These are phyloP conservation scores for Arvicola amphibius DNA, from an alignment of 2,797 vertebrate genomes.

Conservation along the genomic window DNA sequence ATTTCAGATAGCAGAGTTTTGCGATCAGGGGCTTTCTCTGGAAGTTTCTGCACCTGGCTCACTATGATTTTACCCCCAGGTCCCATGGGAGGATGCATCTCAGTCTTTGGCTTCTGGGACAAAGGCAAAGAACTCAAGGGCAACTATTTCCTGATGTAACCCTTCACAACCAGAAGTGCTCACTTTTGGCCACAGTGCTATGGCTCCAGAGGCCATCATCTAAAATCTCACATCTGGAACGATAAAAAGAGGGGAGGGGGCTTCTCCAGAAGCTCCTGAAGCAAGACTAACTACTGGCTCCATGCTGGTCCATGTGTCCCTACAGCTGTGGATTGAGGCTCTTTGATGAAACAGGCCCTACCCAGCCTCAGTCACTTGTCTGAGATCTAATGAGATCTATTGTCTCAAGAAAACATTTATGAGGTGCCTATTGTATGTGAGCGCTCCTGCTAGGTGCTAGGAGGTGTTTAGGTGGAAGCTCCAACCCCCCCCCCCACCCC, in stretches of 20 bases:
- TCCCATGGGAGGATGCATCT: not conserved
- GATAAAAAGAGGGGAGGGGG: not conserved
- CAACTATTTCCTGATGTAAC: not conserved
- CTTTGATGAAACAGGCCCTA: not conserved
- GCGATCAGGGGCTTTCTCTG: not conserved
- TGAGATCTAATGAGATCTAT: not conserved
- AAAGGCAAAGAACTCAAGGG: not conserved
- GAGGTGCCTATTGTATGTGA: not conserved
- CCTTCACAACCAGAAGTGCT: not conserved
- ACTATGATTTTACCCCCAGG: not conserved
- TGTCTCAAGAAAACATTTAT: not conserved
- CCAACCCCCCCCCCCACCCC: too few relatives aligned
- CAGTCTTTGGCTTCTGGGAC: not conserved
- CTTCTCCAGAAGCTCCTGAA: not conserved
- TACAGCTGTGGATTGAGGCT: fast-evolving
- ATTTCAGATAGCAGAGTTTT: not conserved
- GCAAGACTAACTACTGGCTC: not conserved
- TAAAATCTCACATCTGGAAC: not conserved
- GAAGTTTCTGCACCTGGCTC: not conserved
- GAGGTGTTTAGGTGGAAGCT: not conserved
- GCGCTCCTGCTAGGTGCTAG: not conserved
- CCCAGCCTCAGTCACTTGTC: not conserved
- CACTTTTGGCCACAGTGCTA: too few relatives aligned
- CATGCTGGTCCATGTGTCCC: not conserved
- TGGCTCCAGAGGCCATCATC: not conserved